Evolutionary conservation across 2,113 vertebrate genomes (phyloP).

Genomic region (Seriola quinqueradiata): DNA sequence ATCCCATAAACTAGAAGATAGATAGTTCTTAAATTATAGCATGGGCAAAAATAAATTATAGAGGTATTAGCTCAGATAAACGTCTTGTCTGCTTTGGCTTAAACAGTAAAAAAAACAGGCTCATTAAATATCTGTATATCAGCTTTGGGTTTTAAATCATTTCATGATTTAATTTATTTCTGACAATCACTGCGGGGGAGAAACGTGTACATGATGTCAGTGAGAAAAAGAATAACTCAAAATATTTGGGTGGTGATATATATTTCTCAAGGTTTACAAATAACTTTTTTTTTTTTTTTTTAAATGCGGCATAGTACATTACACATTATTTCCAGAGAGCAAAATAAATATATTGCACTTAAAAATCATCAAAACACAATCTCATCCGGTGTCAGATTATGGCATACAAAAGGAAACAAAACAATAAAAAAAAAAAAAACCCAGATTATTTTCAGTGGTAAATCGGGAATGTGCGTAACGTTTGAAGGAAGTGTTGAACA

Average conservation of each 20-base stretch:
- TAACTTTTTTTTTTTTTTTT: conserved; percentile 83
- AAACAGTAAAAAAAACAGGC: neutral
- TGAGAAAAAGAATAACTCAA: conserved; percentile 29
- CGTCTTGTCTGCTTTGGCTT: neutral
- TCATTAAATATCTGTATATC: neutral
- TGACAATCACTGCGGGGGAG: neutral
- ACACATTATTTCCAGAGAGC: conserved; percentile 92
- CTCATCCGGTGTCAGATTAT: conserved; percentile 79
- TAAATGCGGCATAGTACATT: conserved; percentile 93
- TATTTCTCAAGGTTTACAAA: conserved; percentile 97
- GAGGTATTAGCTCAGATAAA: neutral
- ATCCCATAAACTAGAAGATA: neutral
- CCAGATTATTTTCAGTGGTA: conserved; percentile 61
- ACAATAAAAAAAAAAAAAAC: neutral
- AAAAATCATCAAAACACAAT: conserved; percentile 88
- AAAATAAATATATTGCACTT: conserved; percentile 99
- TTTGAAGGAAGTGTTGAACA: conserved; percentile 38
- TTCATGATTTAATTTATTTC: conserved; percentile 39
- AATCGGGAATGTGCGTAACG: conserved; percentile 81
- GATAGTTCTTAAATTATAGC: neutral
- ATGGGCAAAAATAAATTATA: neutral
- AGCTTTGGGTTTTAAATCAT: neutral
- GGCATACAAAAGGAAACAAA: conserved; percentile 79
- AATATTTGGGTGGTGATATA: conserved; percentile 79
- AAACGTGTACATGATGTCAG: conserved; percentile 11